phyloP scores from a whole-genome alignment of 2,888 invertebrate species.

The Apomyelois bistriatella region DNA sequence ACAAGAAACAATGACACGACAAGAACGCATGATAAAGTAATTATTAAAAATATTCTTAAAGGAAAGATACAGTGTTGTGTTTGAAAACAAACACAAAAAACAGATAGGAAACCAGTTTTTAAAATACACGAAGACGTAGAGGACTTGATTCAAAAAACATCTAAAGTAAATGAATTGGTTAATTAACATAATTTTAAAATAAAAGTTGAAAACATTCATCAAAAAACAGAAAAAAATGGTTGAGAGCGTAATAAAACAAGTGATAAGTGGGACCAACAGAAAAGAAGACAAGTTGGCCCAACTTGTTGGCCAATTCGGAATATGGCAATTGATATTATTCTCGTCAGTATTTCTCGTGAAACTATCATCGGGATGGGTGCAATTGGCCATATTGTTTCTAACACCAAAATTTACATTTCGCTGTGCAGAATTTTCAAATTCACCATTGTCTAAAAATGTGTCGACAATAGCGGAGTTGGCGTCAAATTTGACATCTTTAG shows the following conservation, averaged over 20 bases:
- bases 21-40: background rate
- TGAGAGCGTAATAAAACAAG: constrained; percentile 32
- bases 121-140: background rate
- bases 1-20: background rate
- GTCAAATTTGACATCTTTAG: constrained; percentile 35
- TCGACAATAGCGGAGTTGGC: constrained; percentile 32
- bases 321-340: constrained; percentile 85
- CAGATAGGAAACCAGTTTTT: background rate
- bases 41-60: background rate
- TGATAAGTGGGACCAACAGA: constrained; percentile 24
- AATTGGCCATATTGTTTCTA: constrained; percentile 86
- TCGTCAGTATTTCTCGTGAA: constrained; percentile 84
- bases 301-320: constrained; percentile 76
- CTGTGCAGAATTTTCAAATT: constrained; percentile 60
- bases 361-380: constrained; percentile 89
- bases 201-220: background rate
- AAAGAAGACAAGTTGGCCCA: constrained; percentile 55
- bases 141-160: background rate
- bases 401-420: constrained; percentile 81
- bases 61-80: too few relatives aligned
- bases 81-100: too few relatives aligned
- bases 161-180: background rate
- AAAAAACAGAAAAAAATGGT: constrained; percentile 52
- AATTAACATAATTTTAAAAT: background rate
- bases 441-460: constrained; percentile 50